Conservation (phyloP, 2,113 vertebrate genomes). For the Nematolebias whitei region DNA sequence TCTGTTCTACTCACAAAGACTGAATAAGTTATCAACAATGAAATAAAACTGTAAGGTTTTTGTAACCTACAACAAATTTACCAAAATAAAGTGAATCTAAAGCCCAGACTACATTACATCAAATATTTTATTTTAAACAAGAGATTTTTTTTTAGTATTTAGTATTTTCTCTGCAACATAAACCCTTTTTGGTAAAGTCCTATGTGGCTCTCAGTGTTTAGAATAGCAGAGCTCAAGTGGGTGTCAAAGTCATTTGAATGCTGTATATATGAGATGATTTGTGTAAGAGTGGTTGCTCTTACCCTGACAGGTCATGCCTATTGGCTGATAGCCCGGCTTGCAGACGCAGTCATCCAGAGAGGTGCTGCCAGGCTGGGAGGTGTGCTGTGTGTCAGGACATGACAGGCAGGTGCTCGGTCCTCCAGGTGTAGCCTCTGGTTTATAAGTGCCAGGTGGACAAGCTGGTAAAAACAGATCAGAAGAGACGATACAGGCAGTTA, state of each 20-base stretch:
- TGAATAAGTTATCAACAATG: no score
- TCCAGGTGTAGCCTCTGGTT: conserved; percentile 89
- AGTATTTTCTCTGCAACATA: not conserved
- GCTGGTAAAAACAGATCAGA: conserved; percentile 69
- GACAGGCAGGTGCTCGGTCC: conserved; percentile 86
- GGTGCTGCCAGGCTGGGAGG: conserved; percentile 91
- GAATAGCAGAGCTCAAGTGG: not conserved
- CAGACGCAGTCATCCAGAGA: conserved; percentile 87
- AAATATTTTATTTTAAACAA: no score
- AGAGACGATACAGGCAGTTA: not conserved
- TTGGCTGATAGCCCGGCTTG: conserved; percentile 83
- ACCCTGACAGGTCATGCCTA: conserved; percentile 89
- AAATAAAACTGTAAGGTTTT: no score
- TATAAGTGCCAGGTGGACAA: conserved; percentile 93
- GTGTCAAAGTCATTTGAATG: not conserved
- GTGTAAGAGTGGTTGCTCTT: conserved; percentile 9
- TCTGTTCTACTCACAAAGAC: no score
- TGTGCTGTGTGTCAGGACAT: conserved; percentile 88
- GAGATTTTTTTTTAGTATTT: no score
- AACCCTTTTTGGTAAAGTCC: not conserved
- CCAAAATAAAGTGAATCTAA: no score
- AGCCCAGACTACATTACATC: no score
- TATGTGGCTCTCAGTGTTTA: conserved; percentile 4
- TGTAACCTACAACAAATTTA: no score
- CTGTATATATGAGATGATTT: not conserved